Evolutionary conservation across 2,797 vertebrate species (phyloP).

Genomic region (Muscicapa comitata): DNA sequence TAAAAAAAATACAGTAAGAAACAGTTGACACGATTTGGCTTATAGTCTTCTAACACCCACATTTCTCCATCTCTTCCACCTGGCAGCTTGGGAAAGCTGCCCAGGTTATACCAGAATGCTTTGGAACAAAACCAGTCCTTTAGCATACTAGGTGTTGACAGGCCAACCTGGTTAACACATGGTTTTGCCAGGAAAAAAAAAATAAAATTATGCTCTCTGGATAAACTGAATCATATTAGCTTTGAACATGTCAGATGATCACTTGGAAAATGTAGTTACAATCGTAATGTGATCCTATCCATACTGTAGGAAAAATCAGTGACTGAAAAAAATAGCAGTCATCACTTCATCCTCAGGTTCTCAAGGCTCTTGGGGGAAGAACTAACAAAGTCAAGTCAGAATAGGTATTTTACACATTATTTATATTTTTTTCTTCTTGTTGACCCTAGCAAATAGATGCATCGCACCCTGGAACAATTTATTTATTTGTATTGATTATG

Average conservation of each 20-base stretch:
- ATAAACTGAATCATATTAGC: constrained; percentile 39
- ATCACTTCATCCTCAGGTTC: not conserved
- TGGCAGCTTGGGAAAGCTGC: constrained; percentile 59
- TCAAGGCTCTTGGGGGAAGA: not conserved
- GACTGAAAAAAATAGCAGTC: not conserved
- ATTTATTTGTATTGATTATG: not conserved
- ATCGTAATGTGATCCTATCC: not conserved
- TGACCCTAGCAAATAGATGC: not conserved
- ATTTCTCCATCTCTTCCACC: constrained; percentile 46
- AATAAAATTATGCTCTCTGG: not conserved
- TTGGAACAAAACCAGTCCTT: constrained; percentile 50
- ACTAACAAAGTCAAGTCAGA: not conserved
- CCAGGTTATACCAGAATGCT: constrained; percentile 63
- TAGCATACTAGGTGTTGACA: constrained; percentile 63
- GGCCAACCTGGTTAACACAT: constrained; percentile 63
- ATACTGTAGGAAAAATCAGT: not conserved
- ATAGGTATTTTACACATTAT: not conserved
- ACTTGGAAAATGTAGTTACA: constrained; percentile 1
- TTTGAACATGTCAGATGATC: constrained; percentile 25
- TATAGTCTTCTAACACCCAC: constrained; percentile 10
- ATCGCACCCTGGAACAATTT: not conserved
- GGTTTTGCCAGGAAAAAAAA: constrained; percentile 35
- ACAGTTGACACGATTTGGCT: constrained; percentile 18
- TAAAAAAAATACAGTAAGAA: constrained; percentile 12
- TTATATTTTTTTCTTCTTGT: not conserved